Evolutionary conservation across 2,888 invertebrate genomes (phyloP), one percentile per base, ranked within the genome.

Genomic region (Drosophila differens): DNA sequence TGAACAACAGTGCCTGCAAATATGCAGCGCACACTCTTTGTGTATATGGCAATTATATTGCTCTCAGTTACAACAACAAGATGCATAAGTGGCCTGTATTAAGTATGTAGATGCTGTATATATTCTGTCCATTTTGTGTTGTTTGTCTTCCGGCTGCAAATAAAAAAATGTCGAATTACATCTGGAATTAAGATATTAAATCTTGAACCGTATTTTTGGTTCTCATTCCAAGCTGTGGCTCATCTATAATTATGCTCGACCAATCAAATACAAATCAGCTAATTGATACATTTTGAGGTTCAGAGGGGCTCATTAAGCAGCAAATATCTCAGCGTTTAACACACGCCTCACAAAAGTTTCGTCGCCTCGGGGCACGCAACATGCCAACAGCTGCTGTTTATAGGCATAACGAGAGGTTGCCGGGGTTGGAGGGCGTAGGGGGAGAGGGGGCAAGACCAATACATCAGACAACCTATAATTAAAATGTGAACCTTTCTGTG

Each of bases 401-500:
- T 39, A 19, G 35, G 3, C 12, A 35, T 19, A 9, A 6, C 30
- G 30, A 19, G 16, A 41, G 7, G 25, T 19, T 22, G 57, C 25
- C 44, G 22, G 22, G 39, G 30, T 35, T 32, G 28, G 70, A 32
- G 41, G 44, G 22, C 22, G 47, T 10, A 47, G 39, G 4, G 22
- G 32, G 70, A 49, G 41, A n/a, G 14, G 37, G 59, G 28, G n/a
- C 28, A 33, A 22, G 10, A 16, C 54, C 54, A 58, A 58, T 44
- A 58, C 16, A 30, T 19, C 44, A 54, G 28, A 71, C 72, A 78
- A 47, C 81, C 89, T 74, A 90, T 90, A 87, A 87, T 87, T 87
- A 87, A 87, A 85, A 90, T 79, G 79, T 83, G 71, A 82, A 76
- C 73, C 82, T 85, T 83, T 83, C 78, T 90, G 86, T 73, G 89